Conservation (phyloP, 2,113 vertebrate species). For the Suricata suricatta region DNA sequence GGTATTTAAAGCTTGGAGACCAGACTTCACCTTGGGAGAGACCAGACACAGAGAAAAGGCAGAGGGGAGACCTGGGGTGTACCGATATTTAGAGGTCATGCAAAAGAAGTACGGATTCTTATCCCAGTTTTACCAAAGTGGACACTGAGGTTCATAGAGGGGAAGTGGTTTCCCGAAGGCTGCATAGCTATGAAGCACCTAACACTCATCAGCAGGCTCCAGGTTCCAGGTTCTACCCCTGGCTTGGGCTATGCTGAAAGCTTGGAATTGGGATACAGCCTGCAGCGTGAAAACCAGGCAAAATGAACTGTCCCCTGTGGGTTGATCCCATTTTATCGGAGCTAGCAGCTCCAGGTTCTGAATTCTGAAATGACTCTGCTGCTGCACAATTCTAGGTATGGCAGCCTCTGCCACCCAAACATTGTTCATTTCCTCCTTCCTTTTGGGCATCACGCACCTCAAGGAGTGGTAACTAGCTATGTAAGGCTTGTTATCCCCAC, state of each 20-base stretch:
- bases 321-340: background rate
- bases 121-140: background rate
- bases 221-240: background rate
- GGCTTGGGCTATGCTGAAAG: too few species aligned
- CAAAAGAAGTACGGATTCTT: background rate
- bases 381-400: too few species aligned
- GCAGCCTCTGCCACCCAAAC: background rate
- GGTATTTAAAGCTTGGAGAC: background rate
- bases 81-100: background rate
- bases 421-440: background rate
- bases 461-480: background rate
- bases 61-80: background rate
- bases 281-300: background rate
- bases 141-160: background rate
- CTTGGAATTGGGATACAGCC: background rate
- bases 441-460: background rate
- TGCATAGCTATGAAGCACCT: background rate
- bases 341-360: background rate
- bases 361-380: background rate
- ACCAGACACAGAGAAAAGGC: background rate
- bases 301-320: background rate
- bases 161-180: background rate
- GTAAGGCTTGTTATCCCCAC: background rate
- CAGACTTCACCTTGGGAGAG: background rate
- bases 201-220: background rate